Conservation (phyloP, 2,797 vertebrate species). For the Halcyon badia region DNA sequence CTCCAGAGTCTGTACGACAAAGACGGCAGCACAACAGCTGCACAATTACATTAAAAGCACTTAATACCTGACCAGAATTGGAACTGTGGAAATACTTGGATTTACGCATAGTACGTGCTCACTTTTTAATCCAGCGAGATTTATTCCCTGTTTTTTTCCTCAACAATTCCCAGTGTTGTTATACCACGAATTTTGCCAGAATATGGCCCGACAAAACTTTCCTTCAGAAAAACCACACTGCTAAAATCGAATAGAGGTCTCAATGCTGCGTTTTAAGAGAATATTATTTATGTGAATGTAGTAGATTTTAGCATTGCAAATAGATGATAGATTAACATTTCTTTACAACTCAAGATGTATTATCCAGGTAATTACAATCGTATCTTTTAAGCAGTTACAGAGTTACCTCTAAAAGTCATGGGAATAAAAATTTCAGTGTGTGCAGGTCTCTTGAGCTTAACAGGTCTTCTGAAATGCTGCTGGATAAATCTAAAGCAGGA, state of each 20-base stretch:
- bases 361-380: neutral
- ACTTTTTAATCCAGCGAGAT: neutral
- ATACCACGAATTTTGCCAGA: neutral
- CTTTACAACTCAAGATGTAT: neutral
- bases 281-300: neutral
- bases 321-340: neutral
- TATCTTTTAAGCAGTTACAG: neutral
- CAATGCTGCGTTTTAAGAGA: neutral
- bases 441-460: neutral
- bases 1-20: neutral
- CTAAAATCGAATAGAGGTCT: neutral
- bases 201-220: neutral
- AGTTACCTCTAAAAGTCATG: neutral
- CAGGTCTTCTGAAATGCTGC: neutral
- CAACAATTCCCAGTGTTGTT: neutral
- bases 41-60: neutral
- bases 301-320: neutral
- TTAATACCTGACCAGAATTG: neutral
- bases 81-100: neutral
- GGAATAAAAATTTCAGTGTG: neutral
- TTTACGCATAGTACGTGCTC: neutral
- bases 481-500: neutral
- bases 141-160: neutral
- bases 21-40: neutral
- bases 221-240: neutral